These are phyloP conservation scores for Serripes groenlandicus DNA, from an alignment of 2,888 invertebrate species.

Conservation along the genomic window DNA sequence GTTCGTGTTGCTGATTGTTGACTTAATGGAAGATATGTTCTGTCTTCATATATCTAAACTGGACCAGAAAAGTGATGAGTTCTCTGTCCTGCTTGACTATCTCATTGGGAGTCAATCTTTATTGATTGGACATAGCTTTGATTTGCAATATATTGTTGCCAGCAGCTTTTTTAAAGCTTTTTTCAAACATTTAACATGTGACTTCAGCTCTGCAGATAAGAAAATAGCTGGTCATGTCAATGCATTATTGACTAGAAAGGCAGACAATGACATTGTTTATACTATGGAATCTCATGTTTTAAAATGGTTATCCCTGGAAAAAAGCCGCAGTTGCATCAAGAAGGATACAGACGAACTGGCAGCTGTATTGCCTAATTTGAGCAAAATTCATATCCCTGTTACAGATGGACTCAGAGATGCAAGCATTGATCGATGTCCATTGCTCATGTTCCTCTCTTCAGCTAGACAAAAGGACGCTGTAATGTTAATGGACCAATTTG, in stretches of 20 bases:
- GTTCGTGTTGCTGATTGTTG: slow-evolving; percentile 34
- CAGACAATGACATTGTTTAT: background rate
- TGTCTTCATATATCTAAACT: background rate
- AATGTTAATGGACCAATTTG: background rate
- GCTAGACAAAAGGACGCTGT: background rate
- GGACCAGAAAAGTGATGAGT: background rate
- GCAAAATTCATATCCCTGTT: slow-evolving; percentile 2
- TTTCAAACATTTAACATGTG: background rate
- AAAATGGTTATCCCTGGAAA: background rate
- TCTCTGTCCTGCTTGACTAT: background rate
- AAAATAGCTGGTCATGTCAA: background rate
- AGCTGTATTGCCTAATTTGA: slow-evolving; percentile 4
- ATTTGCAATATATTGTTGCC: slow-evolving; percentile 33
- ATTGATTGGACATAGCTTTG: slow-evolving; percentile 11
- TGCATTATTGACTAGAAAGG: background rate
- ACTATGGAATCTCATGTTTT: background rate
- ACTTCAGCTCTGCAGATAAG: background rate
- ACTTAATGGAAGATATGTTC: slow-evolving; percentile 23
- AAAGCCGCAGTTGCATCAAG: background rate
- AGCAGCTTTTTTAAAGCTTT: slow-evolving; percentile 36
- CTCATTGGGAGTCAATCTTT: slow-evolving; percentile 16
- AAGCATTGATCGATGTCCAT: slow-evolving; percentile 24
- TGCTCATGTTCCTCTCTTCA: background rate
- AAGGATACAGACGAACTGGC: background rate
- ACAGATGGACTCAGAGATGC: background rate